Conservation (phyloP, 2,888 invertebrate species). For the Hypercompe scribonia region DNA sequence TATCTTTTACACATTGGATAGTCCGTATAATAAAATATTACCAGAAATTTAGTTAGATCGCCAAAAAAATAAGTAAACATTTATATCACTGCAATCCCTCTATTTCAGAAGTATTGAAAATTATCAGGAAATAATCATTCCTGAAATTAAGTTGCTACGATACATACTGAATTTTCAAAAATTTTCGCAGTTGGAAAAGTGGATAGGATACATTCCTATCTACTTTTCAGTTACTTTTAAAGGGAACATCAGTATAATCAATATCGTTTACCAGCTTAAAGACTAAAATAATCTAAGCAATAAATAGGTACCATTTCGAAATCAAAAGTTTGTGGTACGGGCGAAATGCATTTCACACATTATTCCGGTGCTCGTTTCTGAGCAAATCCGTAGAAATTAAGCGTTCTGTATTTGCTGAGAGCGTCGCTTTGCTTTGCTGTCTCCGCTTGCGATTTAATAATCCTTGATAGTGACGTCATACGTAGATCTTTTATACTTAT, state of each 20-base stretch:
- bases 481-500: slow-evolving; percentile 5
- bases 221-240: no score
- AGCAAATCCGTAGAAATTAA: slow-evolving; percentile 64
- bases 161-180: background rate
- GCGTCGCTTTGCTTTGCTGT: slow-evolving; percentile 23
- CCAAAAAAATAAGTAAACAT: no score
- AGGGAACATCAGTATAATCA: background rate
- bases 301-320: background rate
- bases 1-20: no score
- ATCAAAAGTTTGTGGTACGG: slow-evolving; percentile 22
- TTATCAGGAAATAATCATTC: background rate
- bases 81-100: no score
- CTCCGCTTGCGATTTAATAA: slow-evolving; percentile 41
- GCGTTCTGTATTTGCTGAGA: slow-evolving; percentile 52
- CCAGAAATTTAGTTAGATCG: no score
- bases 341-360: slow-evolving; percentile 43
- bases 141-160: background rate
- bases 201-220: no score
- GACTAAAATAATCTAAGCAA: slow-evolving; percentile 1
- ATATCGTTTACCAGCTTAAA: background rate
- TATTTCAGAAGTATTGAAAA: background rate
- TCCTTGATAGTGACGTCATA: slow-evolving; percentile 24
- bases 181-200: background rate
- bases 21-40: no score
- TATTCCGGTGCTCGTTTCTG: slow-evolving; percentile 52